A percentile compares a stretch with the other conserved stretches of the same genome.
Evolutionary conservation across 2,797 vertebrate species (phyloP).

Genomic region (Phalloptychus januarius): DNA sequence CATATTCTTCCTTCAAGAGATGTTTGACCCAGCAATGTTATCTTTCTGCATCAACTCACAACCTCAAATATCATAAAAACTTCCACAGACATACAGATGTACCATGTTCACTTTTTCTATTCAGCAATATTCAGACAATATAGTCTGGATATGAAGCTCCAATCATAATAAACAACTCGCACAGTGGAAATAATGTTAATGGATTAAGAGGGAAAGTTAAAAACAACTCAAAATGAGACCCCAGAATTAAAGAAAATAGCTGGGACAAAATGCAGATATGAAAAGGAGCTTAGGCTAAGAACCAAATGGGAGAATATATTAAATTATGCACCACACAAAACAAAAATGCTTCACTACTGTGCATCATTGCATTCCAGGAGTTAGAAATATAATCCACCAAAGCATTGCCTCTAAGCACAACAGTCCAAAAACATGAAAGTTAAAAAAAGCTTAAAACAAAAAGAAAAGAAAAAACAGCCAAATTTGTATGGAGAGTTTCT

Average conservation of each 20-base stretch:
- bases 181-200: conserved; percentile 9
- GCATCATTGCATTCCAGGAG: not conserved
- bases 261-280: not conserved
- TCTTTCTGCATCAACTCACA: not conserved
- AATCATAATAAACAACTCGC: conserved; percentile 55
- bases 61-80: not conserved
- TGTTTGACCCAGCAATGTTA: not conserved
- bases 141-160: conserved; percentile 60
- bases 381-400: not conserved
- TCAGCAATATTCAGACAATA: conserved; percentile 50
- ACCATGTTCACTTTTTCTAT: conserved; percentile 25
- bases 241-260: not conserved
- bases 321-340: not conserved
- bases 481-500: not conserved
- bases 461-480: not conserved
- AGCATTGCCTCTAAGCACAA: not conserved
- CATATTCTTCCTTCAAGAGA: not conserved
- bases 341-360: not conserved
- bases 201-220: not conserved
- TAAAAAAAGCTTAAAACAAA: not conserved
- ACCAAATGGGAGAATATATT: not conserved
- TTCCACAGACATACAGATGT: not conserved
- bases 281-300: not conserved
- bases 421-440: not conserved
- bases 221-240: not conserved